Conservation (phyloP, 2,888 invertebrate species). For the Andrena dorsata region DNA sequence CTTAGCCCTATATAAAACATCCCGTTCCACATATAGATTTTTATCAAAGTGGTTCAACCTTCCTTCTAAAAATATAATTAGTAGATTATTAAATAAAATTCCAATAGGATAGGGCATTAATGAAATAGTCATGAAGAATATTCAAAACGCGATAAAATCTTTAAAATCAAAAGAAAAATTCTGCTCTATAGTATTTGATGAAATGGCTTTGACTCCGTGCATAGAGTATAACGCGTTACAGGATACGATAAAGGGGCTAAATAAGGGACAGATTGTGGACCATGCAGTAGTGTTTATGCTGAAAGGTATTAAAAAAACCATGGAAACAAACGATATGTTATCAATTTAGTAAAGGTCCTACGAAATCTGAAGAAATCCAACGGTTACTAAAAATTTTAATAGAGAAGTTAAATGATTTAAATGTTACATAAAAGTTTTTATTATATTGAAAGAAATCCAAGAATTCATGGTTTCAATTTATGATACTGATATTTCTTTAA, state of each 20-base stretch:
- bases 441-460: constrained; percentile 1
- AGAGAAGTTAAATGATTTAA: background rate
- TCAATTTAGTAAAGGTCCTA: background rate
- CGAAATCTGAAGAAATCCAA: background rate
- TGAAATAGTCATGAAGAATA: background rate
- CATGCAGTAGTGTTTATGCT: background rate
- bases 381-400: background rate
- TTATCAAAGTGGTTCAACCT: too few relatives aligned
- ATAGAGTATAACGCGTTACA: background rate
- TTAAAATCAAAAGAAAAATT: background rate
- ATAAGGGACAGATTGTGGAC: background rate
- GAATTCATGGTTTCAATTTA: background rate
- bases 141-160: background rate
- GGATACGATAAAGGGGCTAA: background rate
- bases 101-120: background rate
- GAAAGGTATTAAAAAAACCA: background rate
- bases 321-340: background rate
- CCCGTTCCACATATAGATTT: too few relatives aligned
- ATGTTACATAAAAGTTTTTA: background rate
- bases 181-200: background rate
- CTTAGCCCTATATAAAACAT: background rate
- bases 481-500: background rate
- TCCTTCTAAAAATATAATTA: background rate
- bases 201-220: background rate
- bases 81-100: background rate